These are phyloP conservation scores for Bergia puertoricense DNA, from an alignment of 92 coral and sea anemone species.

Conservation along the genomic window DNA sequence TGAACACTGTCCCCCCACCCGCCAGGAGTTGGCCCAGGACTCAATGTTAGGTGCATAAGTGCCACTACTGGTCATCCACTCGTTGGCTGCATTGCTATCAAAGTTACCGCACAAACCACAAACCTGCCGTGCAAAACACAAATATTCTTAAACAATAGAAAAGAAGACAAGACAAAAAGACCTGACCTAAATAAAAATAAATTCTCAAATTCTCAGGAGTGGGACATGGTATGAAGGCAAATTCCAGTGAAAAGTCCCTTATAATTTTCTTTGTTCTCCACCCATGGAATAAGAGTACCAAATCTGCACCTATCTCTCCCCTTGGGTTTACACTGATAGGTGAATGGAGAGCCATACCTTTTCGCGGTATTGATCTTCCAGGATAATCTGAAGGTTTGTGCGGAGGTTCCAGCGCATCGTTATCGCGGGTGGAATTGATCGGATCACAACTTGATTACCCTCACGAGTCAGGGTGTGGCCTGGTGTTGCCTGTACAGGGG, in stretches of 20 bases:
- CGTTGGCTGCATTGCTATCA: slow-evolving; percentile 35
- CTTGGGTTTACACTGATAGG: not conserved
- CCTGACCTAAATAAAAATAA: no score
- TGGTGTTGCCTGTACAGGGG: not conserved
- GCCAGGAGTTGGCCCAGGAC: slow-evolving; percentile 38
- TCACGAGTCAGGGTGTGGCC: slow-evolving; percentile 23
- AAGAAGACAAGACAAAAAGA: not conserved
- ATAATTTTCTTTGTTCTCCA: no score
- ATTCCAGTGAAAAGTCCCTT: no score
- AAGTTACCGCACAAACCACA: slow-evolving; percentile 55
- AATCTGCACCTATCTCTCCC: no score
- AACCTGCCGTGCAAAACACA: slow-evolving; percentile 8
- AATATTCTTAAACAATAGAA: not conserved
- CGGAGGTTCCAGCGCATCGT: slow-evolving; percentile 32
- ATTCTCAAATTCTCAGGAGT: no score
- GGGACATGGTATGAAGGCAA: no score
- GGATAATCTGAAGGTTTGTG: not conserved
- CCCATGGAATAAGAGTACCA: no score
- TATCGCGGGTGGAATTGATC: slow-evolving; percentile 41
- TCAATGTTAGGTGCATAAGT: not conserved
- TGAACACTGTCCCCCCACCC: slow-evolving; percentile 34
- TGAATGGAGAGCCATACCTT: slow-evolving; percentile 1
- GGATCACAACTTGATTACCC: slow-evolving; percentile 24
- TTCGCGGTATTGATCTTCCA: not conserved
- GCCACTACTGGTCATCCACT: slow-evolving; percentile 10